Evolutionary conservation across 2,113 vertebrate species (phyloP).

Genomic region (Oreochromis niloticus): DNA sequence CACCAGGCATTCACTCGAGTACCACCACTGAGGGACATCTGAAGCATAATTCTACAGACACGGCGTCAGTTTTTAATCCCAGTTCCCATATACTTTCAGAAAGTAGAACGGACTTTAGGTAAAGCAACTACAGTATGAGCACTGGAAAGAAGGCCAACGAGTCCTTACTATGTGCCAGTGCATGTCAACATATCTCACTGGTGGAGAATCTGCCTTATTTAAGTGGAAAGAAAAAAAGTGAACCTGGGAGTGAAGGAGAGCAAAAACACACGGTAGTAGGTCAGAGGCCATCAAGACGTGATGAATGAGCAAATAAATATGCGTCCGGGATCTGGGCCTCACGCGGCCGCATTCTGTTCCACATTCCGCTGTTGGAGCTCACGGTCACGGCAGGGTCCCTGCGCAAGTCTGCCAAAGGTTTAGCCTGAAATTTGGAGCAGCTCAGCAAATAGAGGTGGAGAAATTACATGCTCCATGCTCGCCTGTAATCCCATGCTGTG

Average conservation of each 20-base stretch:
- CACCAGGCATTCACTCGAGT: conserved; percentile 31
- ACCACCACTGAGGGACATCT: conserved; percentile 21
- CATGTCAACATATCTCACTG: background rate
- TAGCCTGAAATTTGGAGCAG: background rate
- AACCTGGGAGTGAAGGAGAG: conserved; percentile 19
- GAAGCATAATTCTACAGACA: conserved; percentile 10
- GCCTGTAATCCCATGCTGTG: conserved; percentile 35
- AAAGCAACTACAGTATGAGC: background rate
- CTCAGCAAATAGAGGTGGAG: conserved; percentile 14
- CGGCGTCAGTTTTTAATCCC: conserved; percentile 28
- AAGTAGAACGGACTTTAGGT: conserved; percentile 16
- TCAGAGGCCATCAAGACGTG: conserved; percentile 59
- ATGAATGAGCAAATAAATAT: conserved; percentile 75
- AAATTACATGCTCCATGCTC: conserved; percentile 32
- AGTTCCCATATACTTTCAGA: conserved; percentile 4
- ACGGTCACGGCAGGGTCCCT: background rate
- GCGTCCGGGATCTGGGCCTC: conserved; percentile 44
- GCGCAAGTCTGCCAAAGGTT: background rate
- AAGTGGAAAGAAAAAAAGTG: background rate
- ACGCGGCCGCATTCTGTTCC: conserved; percentile 48
- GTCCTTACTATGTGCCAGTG: conserved; percentile 9
- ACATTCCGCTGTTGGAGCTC: conserved; percentile 58
- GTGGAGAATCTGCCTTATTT: background rate
- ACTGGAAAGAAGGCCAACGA: conserved; percentile 7
- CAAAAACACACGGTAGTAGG: conserved; percentile 61